phyloP scores from a whole-genome alignment of 2,113 vertebrate genomes.

The Rhagologus leucostigma region DNA sequence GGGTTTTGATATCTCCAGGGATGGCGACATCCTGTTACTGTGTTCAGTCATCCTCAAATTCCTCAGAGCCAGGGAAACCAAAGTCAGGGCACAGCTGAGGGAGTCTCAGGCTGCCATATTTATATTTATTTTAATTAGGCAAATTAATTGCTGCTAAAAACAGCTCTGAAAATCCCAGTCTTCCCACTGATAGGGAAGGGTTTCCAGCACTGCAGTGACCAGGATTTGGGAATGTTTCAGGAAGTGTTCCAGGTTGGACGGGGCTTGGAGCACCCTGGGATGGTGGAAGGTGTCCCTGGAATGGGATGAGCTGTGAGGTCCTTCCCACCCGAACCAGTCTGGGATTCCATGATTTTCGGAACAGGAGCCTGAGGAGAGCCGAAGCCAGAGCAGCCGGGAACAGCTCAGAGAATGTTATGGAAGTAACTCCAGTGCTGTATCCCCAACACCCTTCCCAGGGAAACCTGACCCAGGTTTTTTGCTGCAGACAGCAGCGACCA shows the following conservation, averaged over 20 bases:
- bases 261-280: not conserved
- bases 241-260: not conserved
- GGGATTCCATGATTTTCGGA: not conserved
- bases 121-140: not conserved
- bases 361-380: not conserved
- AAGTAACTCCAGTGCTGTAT: not conserved
- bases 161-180: not conserved
- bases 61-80: not conserved
- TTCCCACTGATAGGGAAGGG: not conserved
- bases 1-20: not conserved
- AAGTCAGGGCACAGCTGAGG: not conserved
- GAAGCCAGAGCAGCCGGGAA: not conserved
- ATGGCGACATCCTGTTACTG: not conserved
- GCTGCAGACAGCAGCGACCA: not conserved
- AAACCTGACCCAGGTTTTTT: not conserved
- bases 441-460: not conserved
- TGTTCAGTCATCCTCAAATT: not conserved
- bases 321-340: not conserved
- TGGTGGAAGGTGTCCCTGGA: not conserved
- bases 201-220: not conserved
- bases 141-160: not conserved
- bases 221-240: not conserved
- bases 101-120: not conserved
- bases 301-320: not conserved
- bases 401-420: not conserved